phyloP scores from a whole-genome alignment of 2,888 invertebrate species.

The Chymomyza caudatula region DNA sequence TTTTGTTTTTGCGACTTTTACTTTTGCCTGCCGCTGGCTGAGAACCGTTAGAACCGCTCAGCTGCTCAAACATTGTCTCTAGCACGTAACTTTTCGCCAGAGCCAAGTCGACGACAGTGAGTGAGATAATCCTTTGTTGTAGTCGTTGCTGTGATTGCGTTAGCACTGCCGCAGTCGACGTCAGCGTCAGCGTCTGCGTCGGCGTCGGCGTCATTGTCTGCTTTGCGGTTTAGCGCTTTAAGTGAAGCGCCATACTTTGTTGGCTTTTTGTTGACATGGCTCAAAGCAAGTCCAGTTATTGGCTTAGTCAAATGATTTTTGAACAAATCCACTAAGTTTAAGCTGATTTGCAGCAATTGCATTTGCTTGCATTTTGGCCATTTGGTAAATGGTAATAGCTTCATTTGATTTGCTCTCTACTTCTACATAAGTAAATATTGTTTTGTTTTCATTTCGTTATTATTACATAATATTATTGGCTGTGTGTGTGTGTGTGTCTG shows the following conservation, averaged over 20 bases:
- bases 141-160: conserved; percentile 47
- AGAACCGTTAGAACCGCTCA: neutral
- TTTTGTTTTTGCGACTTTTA: conserved; percentile 48
- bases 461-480: conserved; percentile 15
- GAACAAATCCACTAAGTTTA: conserved; percentile 16
- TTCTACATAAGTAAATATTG: neutral
- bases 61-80: neutral
- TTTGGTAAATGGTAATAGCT: neutral
- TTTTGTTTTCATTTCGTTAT: conserved; percentile 7
- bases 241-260: conserved; percentile 61
- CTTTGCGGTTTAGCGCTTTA: conserved; percentile 59
- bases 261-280: conserved; percentile 8
- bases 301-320: conserved; percentile 51
- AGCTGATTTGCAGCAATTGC: conserved; percentile 56
- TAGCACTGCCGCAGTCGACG: conserved; percentile 40
- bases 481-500: no score
- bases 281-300: no score
- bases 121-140: conserved; percentile 63
- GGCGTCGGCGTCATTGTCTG: no score
- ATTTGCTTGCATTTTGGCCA: conserved; percentile 33
- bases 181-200: no score
- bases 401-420: neutral
- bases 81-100: neutral
- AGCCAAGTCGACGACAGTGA: conserved; percentile 9
- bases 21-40: conserved; percentile 14